Conservation (phyloP, 2,888 invertebrate species). For the Tenthredo amoena region DNA sequence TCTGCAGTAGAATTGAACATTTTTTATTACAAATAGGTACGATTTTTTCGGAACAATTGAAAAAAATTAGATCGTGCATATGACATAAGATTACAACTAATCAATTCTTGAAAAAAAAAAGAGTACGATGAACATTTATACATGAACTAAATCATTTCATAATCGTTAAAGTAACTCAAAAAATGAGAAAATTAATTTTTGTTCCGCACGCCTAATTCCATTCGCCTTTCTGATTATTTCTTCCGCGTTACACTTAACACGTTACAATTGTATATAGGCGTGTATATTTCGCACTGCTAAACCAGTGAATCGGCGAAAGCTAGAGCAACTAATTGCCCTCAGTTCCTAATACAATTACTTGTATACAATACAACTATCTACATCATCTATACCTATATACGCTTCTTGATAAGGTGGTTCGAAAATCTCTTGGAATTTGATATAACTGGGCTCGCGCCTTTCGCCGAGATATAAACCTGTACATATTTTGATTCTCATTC, state of each 20-base stretch:
- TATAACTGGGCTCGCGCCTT: conserved; percentile 24
- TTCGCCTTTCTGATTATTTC: conserved; percentile 36
- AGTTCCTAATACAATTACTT: neutral
- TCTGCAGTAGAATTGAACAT: neutral
- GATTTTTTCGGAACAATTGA: neutral
- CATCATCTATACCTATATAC: neutral
- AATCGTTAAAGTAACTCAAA: neutral
- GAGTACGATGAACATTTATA: neutral
- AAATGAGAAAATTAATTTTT: neutral
- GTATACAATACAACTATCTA: neutral
- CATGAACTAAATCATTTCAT: neutral
- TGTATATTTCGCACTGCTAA: conserved; percentile 6
- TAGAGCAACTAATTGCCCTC: conserved; percentile 34
- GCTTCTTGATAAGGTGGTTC: neutral
- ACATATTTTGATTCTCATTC: conserved; percentile 42
- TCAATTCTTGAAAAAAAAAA: neutral
- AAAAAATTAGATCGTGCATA: neutral
- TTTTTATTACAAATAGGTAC: no score
- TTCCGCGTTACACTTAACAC: conserved; percentile 35
- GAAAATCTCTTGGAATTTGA: conserved; percentile 43
- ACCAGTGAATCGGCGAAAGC: conserved; percentile 46
- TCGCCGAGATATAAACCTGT: conserved; percentile 8
- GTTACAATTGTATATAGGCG: neutral
- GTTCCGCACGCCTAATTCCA: conserved; percentile 36
- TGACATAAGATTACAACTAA: no score